Conservation (phyloP, 2,888 invertebrate genomes). For the Phytoseiulus persimilis region DNA sequence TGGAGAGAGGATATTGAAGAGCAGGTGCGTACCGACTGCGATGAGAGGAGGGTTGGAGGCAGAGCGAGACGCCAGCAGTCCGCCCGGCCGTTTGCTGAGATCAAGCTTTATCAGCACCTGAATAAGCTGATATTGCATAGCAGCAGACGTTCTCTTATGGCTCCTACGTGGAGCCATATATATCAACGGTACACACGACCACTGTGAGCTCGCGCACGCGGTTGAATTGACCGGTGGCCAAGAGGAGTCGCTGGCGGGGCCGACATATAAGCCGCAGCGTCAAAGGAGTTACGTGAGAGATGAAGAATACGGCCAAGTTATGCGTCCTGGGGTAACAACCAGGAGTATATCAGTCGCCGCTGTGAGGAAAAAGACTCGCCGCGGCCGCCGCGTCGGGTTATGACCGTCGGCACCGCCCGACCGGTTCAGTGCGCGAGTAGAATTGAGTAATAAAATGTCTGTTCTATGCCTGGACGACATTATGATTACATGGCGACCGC, state of each 20-base stretch:
- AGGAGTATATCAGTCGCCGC: not conserved
- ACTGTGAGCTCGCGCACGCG: not conserved
- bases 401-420: not conserved
- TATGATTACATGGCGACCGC: not conserved
- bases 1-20: not conserved
- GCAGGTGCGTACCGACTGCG: not conserved
- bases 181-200: not conserved
- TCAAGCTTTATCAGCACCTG: conserved; percentile 5
- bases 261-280: not conserved
- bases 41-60: not conserved
- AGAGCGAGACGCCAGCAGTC: not conserved
- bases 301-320: not conserved
- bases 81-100: not conserved
- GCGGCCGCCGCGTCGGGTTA: not conserved
- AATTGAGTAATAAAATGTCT: not conserved
- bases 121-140: not conserved
- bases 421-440: not conserved
- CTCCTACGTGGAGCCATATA: not conserved
- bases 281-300: not conserved
- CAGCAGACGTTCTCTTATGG: conserved; percentile 5
- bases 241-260: not conserved
- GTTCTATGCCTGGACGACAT: not conserved
- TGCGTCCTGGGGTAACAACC: not conserved
- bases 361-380: not conserved
- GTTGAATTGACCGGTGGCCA: not conserved